These are phyloP conservation scores for Aphidius colemani DNA, from an alignment of 2,888 invertebrate species.

Conservation along the genomic window DNA sequence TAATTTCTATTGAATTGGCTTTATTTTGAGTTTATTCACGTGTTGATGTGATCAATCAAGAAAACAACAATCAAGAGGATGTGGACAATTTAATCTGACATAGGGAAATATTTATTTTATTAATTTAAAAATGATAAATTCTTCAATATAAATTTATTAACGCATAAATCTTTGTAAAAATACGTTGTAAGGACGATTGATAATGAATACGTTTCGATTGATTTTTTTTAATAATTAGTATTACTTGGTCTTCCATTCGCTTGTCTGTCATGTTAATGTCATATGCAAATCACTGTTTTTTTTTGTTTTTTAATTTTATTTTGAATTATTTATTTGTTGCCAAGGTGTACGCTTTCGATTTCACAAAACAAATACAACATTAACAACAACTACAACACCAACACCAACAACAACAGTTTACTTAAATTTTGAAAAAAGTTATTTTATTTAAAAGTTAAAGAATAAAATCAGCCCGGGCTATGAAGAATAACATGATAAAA, in stretches of 20 bases:
- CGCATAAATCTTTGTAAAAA: no score
- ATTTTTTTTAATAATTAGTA: conserved; percentile 18
- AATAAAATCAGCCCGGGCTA: no score
- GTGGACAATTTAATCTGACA: background rate
- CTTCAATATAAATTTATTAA: no score
- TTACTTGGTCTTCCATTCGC: conserved; percentile 28
- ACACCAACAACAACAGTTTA: background rate
- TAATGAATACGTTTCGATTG: no score
- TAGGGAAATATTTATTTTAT: no score
- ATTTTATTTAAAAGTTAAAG: background rate
- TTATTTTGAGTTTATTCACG: background rate
- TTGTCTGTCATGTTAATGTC: conserved; percentile 25
- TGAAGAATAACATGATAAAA: no score
- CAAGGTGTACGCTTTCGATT: conserved; percentile 17
- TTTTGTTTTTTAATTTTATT: background rate
- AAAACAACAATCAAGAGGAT: conserved; percentile 27
- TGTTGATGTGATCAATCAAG: background rate
- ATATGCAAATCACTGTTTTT: conserved; percentile 24
- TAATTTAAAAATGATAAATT: no score
- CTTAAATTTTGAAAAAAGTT: background rate
- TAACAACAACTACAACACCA: background rate
- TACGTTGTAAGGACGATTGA: no score
- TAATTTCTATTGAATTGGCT: conserved; percentile 22
- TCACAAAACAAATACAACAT: conserved; percentile 4
- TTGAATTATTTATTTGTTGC: conserved; percentile 20